Base-by-base conservation (phyloP, 2,888 invertebrate genomes). In the Galerucella calmariensis region DNA sequence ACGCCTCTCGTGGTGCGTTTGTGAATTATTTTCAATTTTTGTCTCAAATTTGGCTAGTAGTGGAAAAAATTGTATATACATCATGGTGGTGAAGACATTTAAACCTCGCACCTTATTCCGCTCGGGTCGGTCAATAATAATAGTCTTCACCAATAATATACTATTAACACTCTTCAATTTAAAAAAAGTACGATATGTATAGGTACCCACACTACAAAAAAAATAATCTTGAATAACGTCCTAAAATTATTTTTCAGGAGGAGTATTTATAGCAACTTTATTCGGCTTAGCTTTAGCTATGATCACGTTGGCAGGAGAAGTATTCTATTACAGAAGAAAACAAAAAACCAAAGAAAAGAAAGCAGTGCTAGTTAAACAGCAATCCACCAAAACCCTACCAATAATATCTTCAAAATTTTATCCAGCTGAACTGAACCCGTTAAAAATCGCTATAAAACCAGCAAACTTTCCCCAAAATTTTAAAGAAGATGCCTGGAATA, bases 231-330 rank as follows among this genome's bases (percentile, higher is more conserved):
- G 27, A 27, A 3, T 27, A 27, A 27, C 2, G 2, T 27, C 0
- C 5, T 5, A 5, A 35, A 35, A 35, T 12, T 51, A 46, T 27
- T 46, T 61, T 84, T 11, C 85, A 94, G 94, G 95, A 67, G 97
- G 97, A 0, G 96, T 97, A 0, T 97, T 97, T 84, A 96, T 97
- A 79, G 96, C 96, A 0, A 96, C 96, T 0, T 88, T 96, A 0
- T 94, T 95, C 84, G 97, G 97, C 0, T 86, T 97, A 3, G 93
- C 93, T 0, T 84, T 97, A 69, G 96, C 97, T 0, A 94, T 97
- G 94, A 85, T 95, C 0, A 95, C 96, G 0, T 86, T 97, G 20
- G 93, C 92, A 0, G 92, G 92, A 81, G 97, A 97, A 87, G 94
- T 97, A 0, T 89, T 94, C 74, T 95, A 95, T 82, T 94, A 95